phyloP scores from a whole-genome alignment of 1,140 invertebrate species.

The Anthonomus grandis region DNA sequence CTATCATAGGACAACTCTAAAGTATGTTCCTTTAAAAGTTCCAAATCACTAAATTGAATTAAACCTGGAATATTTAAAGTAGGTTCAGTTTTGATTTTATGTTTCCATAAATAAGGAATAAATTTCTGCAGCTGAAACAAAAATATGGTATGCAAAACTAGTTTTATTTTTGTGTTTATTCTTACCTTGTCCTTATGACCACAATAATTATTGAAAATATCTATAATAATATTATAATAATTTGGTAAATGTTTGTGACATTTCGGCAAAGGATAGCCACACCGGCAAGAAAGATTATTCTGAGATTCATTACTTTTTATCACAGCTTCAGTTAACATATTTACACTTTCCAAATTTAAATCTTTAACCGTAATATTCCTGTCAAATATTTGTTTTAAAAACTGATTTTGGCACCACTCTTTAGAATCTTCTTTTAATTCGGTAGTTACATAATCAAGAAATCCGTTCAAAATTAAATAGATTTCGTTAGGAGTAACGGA shows the following conservation, averaged over 20 bases:
- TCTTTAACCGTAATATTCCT: slow-evolving; percentile 25
- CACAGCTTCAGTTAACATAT: slow-evolving; percentile 34
- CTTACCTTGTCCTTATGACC: slow-evolving; percentile 24
- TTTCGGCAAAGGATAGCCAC: slow-evolving; percentile 42
- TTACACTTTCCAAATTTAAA: slow-evolving; percentile 21
- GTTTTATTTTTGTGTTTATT: not conserved
- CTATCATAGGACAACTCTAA: slow-evolving; percentile 38
- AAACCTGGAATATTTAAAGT: slow-evolving; percentile 32
- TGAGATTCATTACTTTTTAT: slow-evolving; percentile 24
- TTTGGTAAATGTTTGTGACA: slow-evolving; percentile 27
- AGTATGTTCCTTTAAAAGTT: slow-evolving; percentile 31
- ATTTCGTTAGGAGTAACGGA: slow-evolving; percentile 8
- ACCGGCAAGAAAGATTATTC: slow-evolving; percentile 31
- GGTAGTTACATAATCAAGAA: slow-evolving; percentile 28
- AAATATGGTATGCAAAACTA: not conserved
- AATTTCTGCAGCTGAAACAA: slow-evolving; percentile 18
- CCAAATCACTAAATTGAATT: slow-evolving; percentile 40
- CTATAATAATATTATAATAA: slow-evolving; percentile 30
- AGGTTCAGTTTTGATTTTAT: slow-evolving; percentile 22
- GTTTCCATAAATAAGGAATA: slow-evolving; percentile 39
- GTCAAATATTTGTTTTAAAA: slow-evolving; percentile 32
- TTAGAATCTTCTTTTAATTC: slow-evolving; percentile 28
- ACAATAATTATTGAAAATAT: slow-evolving; percentile 28
- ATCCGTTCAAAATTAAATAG: slow-evolving; percentile 16
- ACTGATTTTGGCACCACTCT: slow-evolving; percentile 38